Evolutionary conservation across 2,888 invertebrate genomes (phyloP).

Genomic region (Omphaloscelis lunosa): DNA sequence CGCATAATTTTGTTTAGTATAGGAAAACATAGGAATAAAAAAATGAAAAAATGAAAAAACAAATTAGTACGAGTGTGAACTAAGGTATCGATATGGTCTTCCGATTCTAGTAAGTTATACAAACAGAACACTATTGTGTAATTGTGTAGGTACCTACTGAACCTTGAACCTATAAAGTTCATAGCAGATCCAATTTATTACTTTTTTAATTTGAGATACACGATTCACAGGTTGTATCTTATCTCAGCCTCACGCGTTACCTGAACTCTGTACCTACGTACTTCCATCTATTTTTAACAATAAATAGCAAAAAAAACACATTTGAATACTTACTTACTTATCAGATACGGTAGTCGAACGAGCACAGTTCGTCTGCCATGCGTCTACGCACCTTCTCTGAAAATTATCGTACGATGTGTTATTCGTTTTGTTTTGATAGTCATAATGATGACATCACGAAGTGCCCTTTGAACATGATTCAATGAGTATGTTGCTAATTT

Average conservation of each 20-base stretch:
- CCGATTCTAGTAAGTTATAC: neutral
- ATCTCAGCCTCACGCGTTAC: neutral
- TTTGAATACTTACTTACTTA: slow-evolving; percentile 22
- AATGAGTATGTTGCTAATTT: neutral
- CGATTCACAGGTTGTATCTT: neutral
- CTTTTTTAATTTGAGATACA: neutral
- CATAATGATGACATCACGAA: neutral
- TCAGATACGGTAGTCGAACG: slow-evolving; percentile 20
- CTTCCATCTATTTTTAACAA: slow-evolving; percentile 9
- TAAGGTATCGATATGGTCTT: no score
- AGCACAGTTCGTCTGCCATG: slow-evolving; percentile 38
- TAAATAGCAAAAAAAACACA: slow-evolving; percentile 1
- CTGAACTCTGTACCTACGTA: slow-evolving; percentile 14
- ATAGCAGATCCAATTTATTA: neutral
- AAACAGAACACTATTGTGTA: neutral
- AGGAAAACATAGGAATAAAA: no score
- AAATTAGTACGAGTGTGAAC: no score
- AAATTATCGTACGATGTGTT: slow-evolving; percentile 46
- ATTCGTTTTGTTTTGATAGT: slow-evolving; percentile 35
- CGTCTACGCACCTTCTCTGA: slow-evolving; percentile 40
- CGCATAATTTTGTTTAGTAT: no score
- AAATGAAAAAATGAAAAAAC: no score
- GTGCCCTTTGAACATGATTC: slow-evolving; percentile 24
- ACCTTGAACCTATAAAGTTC: neutral
- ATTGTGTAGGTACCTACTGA: neutral